A percentile compares a stretch with the other conserved stretches of the same genome.
These are phyloP conservation scores for Sphaeridia pumilis DNA, from an alignment of 2,888 invertebrate species.

Conservation along the genomic window DNA sequence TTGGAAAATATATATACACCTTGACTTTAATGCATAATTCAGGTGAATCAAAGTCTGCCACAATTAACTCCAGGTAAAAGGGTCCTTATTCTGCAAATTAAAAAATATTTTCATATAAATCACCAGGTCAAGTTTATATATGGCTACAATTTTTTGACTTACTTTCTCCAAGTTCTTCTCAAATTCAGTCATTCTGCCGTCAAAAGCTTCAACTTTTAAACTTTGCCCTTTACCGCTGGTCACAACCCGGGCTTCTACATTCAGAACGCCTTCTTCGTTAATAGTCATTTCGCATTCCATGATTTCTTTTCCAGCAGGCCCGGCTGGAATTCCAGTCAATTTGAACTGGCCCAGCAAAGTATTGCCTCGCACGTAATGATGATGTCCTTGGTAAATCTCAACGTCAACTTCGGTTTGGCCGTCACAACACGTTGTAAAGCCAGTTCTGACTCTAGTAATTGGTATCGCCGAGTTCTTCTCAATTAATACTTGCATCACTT, in stretches of 20 bases:
- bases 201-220: conserved; percentile 54
- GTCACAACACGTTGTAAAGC: conserved; percentile 52
- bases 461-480: conserved; percentile 55
- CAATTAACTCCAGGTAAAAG: too few species aligned
- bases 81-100: too few species aligned
- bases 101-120: too few species aligned
- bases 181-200: conserved; percentile 50
- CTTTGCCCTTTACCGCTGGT: conserved; percentile 82
- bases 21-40: too few species aligned
- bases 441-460: conserved; percentile 49
- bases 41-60: too few species aligned
- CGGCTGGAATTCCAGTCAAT: conserved; percentile 87
- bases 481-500: conserved; percentile 53
- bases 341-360: conserved; percentile 96
- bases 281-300: conserved; percentile 78
- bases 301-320: conserved; percentile 75
- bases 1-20: too few species aligned
- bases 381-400: conserved; percentile 83
- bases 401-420: conserved; percentile 52
- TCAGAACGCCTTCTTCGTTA: conserved; percentile 92
- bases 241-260: conserved; percentile 85
- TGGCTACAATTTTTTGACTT: too few species aligned
- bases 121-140: too few species aligned
- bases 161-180: conserved; percentile 46
- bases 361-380: conserved; percentile 83